Base-by-base conservation (phyloP, 2,113 vertebrate genomes). In the Genyomyrus donnyi region DNA sequence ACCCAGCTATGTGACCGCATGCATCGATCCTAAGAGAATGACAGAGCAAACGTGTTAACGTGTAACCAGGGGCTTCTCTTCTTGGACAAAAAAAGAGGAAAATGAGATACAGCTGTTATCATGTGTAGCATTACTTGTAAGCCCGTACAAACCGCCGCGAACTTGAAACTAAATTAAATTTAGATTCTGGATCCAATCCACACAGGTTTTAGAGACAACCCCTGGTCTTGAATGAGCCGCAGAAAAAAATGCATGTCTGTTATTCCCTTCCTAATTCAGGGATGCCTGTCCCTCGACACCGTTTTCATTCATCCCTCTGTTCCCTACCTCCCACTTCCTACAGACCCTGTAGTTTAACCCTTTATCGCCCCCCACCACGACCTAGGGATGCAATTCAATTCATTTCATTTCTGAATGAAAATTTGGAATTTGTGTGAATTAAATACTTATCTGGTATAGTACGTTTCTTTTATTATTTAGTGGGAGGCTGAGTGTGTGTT, bases 331-430 rank as follows among this genome's bases (percentile, higher is more conserved):
- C 66, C 80, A 52, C 90, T 85, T 92, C 91, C 92, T 70, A 24
- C 31, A 84, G 77, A 89, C 88, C 91, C 80, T 31, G 58, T 90
- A 66, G 93, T 93, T 93, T 92, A 90, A 91, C 93, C 90, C 91
- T 93, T 89, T 90, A 89, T 42, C 3, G 21, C 8, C 80, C 42
- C 92, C 93, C 93, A 92, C 92, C 88, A 48, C 83, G 39, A 35
- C 35, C 84, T 7, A 87, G 4, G 11, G 11, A 31, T 11, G n/a
- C 42, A 49, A 45, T 88, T 17, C 5, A 8, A 42, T 42, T 42
- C 39, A 42, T 3, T 42, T 42, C 39, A 42, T 42, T 42, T 42
- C 5, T 39, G 5, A 49, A 35, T 8, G 50, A 88, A 88, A 27
- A 39, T 17, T 13, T 42, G 15, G n/a, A 13, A 31, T 31, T 27